Base-by-base conservation (phyloP, 2,888 invertebrate genomes). In the Dynastes hyllus region DNA sequence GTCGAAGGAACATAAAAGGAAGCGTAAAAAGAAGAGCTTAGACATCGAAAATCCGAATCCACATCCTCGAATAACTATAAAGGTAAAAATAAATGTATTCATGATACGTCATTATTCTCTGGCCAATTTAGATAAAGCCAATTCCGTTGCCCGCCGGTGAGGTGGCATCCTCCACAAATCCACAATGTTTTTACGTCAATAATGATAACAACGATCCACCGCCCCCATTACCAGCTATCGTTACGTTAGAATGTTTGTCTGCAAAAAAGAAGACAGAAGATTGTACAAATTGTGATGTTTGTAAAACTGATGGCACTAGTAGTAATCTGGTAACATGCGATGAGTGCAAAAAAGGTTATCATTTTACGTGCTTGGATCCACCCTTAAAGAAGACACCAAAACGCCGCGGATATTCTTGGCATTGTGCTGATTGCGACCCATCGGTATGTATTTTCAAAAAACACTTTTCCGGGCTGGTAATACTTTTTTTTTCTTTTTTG, bases 301-400 rank as follows among this genome's bases (percentile, higher is more conserved):
- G 95, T 87, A 85, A 89, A 67, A 90, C 90, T 81, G 88, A 92
- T 11, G 94, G 94, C 11, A 91, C 91, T 83, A 89, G 87, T 84
- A 88, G 91, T 83, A 94, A 94, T 88, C 91, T 94, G 81, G 95
- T 95, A 81, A 92, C 92, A 94, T 98, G 98, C 89, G 97, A 98
- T 89, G 96, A 96, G 88, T 98, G 98, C 89, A 92, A 92, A 86
- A 95, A 95, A 87, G 93, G 95, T 84, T 98, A 96, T 90, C 98
- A 98, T 90, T 97, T 98, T 88, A 93, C 93, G 80, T 98, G 98
- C 89, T 91, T 98, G 85, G 96, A 97, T 89, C 98, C 98, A 71
- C 98, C 98, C 13, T 92, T 97, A 13, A 97, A 96, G 89, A 97
- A 97, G 88, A 95, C 97, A 79, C 98, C 98, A 1, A 98, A 98